Conservation (phyloP, 2,797 vertebrate genomes). For the Coregonus suidteri region DNA sequence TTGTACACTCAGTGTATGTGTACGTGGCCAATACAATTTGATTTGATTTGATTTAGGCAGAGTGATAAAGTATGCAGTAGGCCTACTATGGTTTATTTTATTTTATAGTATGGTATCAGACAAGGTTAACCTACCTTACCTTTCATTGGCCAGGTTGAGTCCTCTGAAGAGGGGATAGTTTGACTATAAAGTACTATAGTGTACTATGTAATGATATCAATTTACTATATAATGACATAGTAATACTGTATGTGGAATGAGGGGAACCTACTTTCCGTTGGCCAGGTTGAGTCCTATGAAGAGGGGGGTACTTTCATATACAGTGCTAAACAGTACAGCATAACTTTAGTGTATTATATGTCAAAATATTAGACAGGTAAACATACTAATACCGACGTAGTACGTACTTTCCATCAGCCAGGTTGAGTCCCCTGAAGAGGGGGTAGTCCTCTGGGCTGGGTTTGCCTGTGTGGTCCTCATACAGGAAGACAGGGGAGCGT, state of each 20-base stretch:
- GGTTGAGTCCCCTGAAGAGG: constrained; percentile 95
- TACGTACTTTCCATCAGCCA: constrained; percentile 97
- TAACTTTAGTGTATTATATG: too few relatives aligned
- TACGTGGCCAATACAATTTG: too few relatives aligned
- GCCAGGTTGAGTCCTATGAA: constrained; percentile 96
- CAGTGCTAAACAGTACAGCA: too few relatives aligned
- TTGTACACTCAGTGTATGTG: too few relatives aligned
- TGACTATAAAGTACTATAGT: not conserved
- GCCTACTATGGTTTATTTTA: too few relatives aligned
- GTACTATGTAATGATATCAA: not conserved
- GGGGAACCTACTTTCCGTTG: constrained; percentile 90
- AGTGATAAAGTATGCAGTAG: too few relatives aligned
- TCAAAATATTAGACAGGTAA: too few relatives aligned
- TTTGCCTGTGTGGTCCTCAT: constrained; percentile 94
- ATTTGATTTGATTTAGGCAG: too few relatives aligned
- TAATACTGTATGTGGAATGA: not conserved
- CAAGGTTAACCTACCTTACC: not conserved
- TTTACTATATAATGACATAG: not conserved
- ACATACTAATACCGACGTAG: constrained; percentile 78
- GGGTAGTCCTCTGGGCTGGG: constrained; percentile 96
- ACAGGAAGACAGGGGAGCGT: constrained; percentile 95
- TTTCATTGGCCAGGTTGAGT: not conserved
- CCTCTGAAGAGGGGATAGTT: not conserved
- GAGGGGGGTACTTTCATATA: constrained; percentile 71
- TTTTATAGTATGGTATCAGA: too few relatives aligned